phyloP scores from a whole-genome alignment of 2,888 invertebrate species.

The Helicoverpa assulta region DNA sequence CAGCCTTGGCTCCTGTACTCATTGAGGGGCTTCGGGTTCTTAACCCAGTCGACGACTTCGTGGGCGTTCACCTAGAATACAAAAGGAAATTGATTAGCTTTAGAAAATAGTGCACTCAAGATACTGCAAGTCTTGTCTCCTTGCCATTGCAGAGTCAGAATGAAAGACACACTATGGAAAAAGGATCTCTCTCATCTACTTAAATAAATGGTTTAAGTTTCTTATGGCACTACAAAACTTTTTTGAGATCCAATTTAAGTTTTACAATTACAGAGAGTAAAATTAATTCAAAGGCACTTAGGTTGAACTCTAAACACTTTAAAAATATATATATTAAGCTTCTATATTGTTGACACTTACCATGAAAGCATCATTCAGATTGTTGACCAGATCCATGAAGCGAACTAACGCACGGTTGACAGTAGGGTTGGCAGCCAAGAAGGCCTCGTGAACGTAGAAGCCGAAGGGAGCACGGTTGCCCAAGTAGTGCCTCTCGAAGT shows the following conservation, averaged over 20 bases:
- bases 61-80: slow-evolving; percentile 76
- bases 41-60: slow-evolving; percentile 89
- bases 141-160: no score
- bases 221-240: no score
- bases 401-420: slow-evolving; percentile 86
- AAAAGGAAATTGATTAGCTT: not conserved
- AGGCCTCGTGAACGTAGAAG: slow-evolving; percentile 92
- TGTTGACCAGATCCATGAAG: slow-evolving; percentile 89
- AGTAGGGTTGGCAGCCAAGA: slow-evolving; percentile 79
- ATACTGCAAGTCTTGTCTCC: no score
- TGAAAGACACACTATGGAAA: no score
- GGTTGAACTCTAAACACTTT: no score
- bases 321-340: no score
- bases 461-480: slow-evolving; percentile 92
- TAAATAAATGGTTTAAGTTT: no score
- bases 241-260: no score
- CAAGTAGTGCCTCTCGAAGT: slow-evolving; percentile 92
- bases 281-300: no score
- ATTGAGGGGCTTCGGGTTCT: slow-evolving; percentile 82
- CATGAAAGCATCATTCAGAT: slow-evolving; percentile 90
- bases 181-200: no score
- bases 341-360: slow-evolving; percentile 70
- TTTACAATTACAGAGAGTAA: no score
- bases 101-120: not conserved
- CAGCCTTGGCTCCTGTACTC: slow-evolving; percentile 69